phyloP scores from a whole-genome alignment of 2,797 vertebrate species.

The Graptemys geographica region DNA sequence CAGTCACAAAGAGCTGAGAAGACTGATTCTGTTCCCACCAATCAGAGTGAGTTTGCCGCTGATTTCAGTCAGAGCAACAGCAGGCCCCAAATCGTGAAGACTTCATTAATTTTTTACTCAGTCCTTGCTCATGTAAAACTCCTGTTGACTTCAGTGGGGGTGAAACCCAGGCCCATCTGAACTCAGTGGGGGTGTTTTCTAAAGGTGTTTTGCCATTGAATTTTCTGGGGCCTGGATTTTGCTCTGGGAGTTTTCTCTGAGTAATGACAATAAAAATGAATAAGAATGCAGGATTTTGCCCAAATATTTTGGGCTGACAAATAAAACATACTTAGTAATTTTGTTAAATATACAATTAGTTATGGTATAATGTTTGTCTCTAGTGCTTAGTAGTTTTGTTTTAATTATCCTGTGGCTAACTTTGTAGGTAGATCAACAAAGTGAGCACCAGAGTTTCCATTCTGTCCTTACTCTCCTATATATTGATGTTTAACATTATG shows the following conservation, averaged over 20 bases:
- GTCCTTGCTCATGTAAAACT: neutral
- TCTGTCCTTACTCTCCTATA: slow-evolving; percentile 50
- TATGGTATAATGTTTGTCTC: neutral
- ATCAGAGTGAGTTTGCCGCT: slow-evolving; percentile 10
- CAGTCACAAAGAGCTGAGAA: slow-evolving; percentile 4
- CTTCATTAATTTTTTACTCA: neutral
- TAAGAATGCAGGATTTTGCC: neutral
- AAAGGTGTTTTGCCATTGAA: neutral
- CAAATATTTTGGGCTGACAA: neutral
- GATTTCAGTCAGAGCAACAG: neutral
- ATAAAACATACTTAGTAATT: neutral
- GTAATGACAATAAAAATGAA: neutral
- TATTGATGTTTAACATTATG: slow-evolving; percentile 46
- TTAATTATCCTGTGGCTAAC: neutral
- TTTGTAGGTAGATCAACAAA: neutral
- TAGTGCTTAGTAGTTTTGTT: neutral
- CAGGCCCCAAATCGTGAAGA: neutral
- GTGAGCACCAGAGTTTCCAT: accelerated
- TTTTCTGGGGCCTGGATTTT: neutral
- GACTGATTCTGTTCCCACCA: neutral
- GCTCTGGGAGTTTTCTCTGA: neutral
- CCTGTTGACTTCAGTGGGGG: neutral
- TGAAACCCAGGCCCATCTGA: neutral
- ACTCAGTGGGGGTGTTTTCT: neutral
- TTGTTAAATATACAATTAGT: neutral